phyloP scores from a whole-genome alignment of 2,888 invertebrate genomes.

The Mesochorus sp. region DNA sequence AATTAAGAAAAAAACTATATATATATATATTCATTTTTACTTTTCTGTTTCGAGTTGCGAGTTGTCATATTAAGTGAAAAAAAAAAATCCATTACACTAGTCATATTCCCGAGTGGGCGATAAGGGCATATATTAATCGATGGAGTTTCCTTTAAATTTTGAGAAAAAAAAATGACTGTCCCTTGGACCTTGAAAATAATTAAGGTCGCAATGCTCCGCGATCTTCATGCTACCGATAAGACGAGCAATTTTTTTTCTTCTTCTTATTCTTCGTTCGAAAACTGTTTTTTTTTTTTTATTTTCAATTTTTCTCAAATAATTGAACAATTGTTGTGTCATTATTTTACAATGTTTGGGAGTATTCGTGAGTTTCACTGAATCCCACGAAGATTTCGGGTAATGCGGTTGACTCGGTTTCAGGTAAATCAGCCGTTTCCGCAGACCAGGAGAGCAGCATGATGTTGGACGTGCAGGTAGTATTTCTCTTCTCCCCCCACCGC shows the following conservation, averaged over 20 bases:
- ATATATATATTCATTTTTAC: background rate
- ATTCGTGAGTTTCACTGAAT: conserved; percentile 66
- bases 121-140: background rate
- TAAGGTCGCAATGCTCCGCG: background rate
- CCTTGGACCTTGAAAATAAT: background rate
- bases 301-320: conserved; percentile 10
- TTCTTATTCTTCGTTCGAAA: background rate
- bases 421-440: conserved; percentile 73
- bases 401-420: conserved; percentile 66
- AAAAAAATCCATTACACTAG: background rate
- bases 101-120: background rate
- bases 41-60: background rate
- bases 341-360: conserved; percentile 18
- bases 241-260: too few relatives aligned
- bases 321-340: background rate
- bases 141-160: conserved; percentile 40
- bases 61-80: background rate
- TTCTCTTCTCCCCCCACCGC: background rate
- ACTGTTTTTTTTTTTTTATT: background rate
- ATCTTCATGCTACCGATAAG: background rate
- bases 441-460: conserved; percentile 72
- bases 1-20: background rate
- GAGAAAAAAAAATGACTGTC: background rate
- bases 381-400: conserved; percentile 50
- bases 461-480: conserved; percentile 62